These are phyloP conservation scores for Ammodytes marinus DNA, from an alignment of 2,113 vertebrate genomes.

Conservation along the genomic window DNA sequence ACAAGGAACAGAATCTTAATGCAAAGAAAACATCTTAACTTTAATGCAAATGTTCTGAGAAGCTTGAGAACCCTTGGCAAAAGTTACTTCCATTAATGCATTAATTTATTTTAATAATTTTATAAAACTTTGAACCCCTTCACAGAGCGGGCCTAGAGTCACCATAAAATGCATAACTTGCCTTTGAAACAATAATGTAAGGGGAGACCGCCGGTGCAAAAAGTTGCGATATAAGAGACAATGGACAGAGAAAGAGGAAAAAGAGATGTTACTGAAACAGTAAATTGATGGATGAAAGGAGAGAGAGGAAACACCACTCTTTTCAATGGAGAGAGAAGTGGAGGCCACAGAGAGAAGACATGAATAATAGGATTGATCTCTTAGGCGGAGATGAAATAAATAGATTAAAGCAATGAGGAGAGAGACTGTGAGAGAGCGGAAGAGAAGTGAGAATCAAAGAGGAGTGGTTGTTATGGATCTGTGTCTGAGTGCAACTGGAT, in stretches of 20 bases:
- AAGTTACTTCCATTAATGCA: not conserved
- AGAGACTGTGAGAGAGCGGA: conserved; percentile 24
- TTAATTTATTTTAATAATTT: not conserved
- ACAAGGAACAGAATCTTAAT: not conserved
- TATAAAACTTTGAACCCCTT: not conserved
- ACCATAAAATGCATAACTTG: not conserved
- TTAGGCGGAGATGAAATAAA: conserved; percentile 54
- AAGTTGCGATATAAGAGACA: conserved; percentile 33
- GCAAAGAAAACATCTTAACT: not conserved
- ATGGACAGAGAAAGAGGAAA: conserved; percentile 17
- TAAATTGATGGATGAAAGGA: conserved; percentile 53
- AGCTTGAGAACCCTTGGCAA: not conserved
- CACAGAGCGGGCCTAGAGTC: not conserved
- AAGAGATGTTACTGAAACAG: conserved; percentile 40
- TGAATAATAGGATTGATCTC: conserved; percentile 60
- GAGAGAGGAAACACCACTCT: conserved; percentile 18
- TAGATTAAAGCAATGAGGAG: conserved; percentile 54
- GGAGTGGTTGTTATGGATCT: conserved; percentile 49
- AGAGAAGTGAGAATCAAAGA: conserved; percentile 48
- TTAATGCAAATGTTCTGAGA: not conserved
- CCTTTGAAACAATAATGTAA: conserved; percentile 1
- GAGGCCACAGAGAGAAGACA: conserved; percentile 22
- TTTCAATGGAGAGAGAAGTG: conserved; percentile 17
- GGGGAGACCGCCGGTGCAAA: not conserved
- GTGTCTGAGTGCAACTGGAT: conserved; percentile 24